phyloP scores from a whole-genome alignment of 2,888 invertebrate genomes.

The Zeuzera pyrina region DNA sequence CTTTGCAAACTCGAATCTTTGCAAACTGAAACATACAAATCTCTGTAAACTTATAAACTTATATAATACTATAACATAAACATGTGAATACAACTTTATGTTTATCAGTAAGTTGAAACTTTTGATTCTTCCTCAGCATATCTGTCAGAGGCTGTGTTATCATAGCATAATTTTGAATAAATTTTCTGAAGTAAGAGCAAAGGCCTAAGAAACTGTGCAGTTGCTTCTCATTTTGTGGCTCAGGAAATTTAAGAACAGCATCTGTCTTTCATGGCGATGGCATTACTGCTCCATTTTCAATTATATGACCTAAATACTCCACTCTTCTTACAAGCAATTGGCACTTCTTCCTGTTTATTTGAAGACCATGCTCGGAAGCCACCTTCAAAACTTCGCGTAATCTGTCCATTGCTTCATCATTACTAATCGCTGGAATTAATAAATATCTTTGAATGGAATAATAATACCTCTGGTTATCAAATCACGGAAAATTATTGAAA shows the following conservation, averaged over 20 bases:
- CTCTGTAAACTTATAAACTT: no score
- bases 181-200: conserved; percentile 20
- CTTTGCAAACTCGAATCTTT: no score
- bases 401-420: conserved; percentile 10
- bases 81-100: no score
- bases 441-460: conserved; percentile 13
- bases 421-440: conserved; percentile 8
- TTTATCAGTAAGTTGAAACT: no score
- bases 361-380: conserved; percentile 18
- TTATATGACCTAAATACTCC: conserved; percentile 19
- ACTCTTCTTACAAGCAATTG: conserved; percentile 12
- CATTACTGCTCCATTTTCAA: conserved; percentile 11
- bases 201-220: conserved; percentile 18
- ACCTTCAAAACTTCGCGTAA: conserved; percentile 10
- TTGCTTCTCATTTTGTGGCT: conserved; percentile 14
- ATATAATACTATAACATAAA: no score
- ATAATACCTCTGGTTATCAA: conserved; percentile 14
- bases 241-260: conserved; percentile 13
- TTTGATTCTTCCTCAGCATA: no score
- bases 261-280: conserved; percentile 16
- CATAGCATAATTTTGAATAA: conserved; percentile 17
- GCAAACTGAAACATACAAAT: no score
- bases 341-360: conserved; percentile 4
- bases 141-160: conserved; percentile 19
- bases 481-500: conserved; percentile 24